Base-by-base conservation (phyloP, 2,888 invertebrate species). In the Tetragonisca angustula region DNA sequence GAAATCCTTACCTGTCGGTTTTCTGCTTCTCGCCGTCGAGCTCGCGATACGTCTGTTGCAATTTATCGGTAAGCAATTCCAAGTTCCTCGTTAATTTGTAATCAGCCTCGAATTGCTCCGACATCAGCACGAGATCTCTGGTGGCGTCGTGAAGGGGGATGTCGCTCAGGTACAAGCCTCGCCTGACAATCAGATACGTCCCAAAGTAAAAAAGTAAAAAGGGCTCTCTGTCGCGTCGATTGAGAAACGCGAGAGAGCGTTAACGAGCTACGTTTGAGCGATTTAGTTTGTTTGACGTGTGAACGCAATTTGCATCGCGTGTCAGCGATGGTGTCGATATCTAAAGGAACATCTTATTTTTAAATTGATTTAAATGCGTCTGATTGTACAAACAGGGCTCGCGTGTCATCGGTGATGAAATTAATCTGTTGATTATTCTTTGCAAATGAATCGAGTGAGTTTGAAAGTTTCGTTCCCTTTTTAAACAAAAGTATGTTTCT, bases 61-160 rank as follows among this genome's bases (percentile, higher is more conserved):
- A 95, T 95, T 99, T 98, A 93, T 99, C 99, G 36, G 98, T 99
- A 19, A 99, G 96, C 84, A 99, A 96, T 95, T 99, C 99, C 91
- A 99, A 95, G 94, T 98, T 98, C 93, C 98, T 97, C 0, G 99
- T 99, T 89, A 99, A 95, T 93, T 99, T 98, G 95, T 99, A 99
- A 95, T 99, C 99, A 0, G 99, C 99, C 94, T 99, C 98, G 94
- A 99, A 99, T 94, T 99, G 98, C 94, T 99, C 99, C 13, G 98
- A 99, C 96, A 99, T 97, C 90, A 99, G 95, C 13, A 99, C 99
- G 92, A 99, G 95, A 95, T 99, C 99, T 81, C 99, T 96, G 5
- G 99, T 99, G 2, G 99, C 98, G 94, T 99, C 99, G 93, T 99
- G 99, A 32, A 99, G 96, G 4, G 99, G 99, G 85, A 99, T 98